Conservation (phyloP, 2,113 vertebrate species). For the Acinonyx jubatus region DNA sequence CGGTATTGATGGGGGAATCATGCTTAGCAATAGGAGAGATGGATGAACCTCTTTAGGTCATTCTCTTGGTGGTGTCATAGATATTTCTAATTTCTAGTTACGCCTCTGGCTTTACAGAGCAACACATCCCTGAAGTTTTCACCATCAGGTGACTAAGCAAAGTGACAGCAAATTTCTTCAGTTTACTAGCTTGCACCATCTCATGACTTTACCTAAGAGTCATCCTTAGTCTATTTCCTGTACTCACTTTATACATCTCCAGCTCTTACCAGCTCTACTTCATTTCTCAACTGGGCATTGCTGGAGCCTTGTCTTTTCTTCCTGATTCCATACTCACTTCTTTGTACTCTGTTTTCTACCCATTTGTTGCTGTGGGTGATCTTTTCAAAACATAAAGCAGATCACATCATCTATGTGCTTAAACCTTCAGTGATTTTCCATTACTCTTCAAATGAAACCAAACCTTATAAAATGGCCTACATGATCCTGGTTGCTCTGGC, state of each 20-base stretch:
- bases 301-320: background rate
- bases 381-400: background rate
- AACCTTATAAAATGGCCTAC: background rate
- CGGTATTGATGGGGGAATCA: slow-evolving; percentile 63
- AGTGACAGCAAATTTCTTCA: background rate
- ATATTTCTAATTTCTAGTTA: slow-evolving; percentile 52
- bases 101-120: slow-evolving; percentile 7
- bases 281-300: background rate
- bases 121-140: background rate
- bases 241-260: background rate
- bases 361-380: background rate
- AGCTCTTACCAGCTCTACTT: background rate
- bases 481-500: background rate
- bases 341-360: background rate
- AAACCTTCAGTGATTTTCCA: background rate
- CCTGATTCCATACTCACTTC: background rate
- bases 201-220: background rate
- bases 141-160: background rate
- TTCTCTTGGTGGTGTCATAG: slow-evolving; percentile 27
- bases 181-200: background rate
- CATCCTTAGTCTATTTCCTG: background rate
- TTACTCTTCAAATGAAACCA: background rate
- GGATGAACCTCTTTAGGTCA: slow-evolving; percentile 39
- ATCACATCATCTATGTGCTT: background rate
- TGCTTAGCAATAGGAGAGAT: slow-evolving; percentile 48